Conservation (phyloP, 2,797 vertebrate genomes). For the Eurystomus glaucurus region DNA sequence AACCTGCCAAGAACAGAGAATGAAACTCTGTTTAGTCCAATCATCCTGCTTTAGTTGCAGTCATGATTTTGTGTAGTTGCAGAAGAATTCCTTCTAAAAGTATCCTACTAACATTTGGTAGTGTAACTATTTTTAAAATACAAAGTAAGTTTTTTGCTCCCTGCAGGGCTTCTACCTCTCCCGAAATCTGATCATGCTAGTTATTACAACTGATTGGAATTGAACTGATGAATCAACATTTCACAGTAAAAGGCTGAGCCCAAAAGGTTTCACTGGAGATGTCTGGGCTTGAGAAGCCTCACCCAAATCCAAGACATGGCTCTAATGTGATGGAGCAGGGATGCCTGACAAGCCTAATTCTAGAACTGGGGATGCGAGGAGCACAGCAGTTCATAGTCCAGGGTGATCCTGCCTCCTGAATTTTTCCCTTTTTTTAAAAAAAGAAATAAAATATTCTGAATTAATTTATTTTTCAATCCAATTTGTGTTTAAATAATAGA, state of each 20-base stretch:
- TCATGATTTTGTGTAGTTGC: not conserved
- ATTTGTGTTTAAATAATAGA: not conserved
- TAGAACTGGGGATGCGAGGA: not conserved
- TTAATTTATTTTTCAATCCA: not conserved
- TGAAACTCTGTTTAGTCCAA: not conserved
- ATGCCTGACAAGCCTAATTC: not conserved
- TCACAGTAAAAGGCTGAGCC: not conserved
- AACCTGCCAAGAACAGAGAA: constrained; percentile 39
- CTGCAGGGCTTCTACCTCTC: not conserved
- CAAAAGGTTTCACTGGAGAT: not conserved
- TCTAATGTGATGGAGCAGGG: not conserved
- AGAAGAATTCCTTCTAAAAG: constrained; percentile 38
- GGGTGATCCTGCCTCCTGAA: not conserved
- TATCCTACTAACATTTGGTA: not conserved
- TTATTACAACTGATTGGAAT: not conserved
- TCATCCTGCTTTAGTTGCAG: not conserved
- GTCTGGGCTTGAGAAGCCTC: not conserved
- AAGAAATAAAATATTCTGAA: not conserved
- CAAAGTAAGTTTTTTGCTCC: not conserved
- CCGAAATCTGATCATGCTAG: not conserved
- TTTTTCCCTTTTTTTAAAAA: too few relatives aligned
- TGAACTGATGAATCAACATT: not conserved
- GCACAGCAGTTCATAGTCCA: not conserved
- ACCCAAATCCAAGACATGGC: not conserved
- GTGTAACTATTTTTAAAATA: not conserved